Percentiles rank a stretch among this genome's conserved stretches.
Evolutionary conservation across 2,888 invertebrate species (phyloP).

Genomic region (Amphiduros pacificus): DNA sequence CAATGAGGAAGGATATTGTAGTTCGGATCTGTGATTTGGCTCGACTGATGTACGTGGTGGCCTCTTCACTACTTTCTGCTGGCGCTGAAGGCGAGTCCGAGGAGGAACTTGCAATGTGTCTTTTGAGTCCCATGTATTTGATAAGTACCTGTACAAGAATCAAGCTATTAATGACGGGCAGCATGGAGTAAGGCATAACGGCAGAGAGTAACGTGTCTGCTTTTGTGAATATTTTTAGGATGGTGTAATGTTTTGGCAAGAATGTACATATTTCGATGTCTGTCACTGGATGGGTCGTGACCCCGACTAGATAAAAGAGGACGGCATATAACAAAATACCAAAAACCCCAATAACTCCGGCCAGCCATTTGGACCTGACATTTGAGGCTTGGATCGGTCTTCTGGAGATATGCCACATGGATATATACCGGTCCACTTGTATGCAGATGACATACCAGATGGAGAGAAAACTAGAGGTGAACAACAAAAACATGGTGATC

Average conservation of each 20-base stretch:
- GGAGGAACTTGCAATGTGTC: neutral
- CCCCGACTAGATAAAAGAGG: neutral
- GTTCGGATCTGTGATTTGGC: constrained; percentile 3
- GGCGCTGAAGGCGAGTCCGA: no score
- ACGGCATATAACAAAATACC: constrained; percentile 3
- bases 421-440: constrained; percentile 9
- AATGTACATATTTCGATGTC: constrained; percentile 4
- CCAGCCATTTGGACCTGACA: neutral
- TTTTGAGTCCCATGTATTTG: constrained; percentile 6
- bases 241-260: neutral
- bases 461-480: constrained; percentile 5
- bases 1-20: constrained; percentile 1
- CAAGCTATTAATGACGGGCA: constrained; percentile 6
- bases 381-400: neutral
- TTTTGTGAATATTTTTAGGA: constrained; percentile 4
- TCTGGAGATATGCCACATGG: constrained; percentile 7
- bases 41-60: constrained; percentile 1
- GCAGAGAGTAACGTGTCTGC: constrained; percentile 7
- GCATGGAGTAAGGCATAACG: constrained; percentile 9
- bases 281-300: constrained; percentile 1
- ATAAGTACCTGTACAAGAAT: constrained; percentile 8
- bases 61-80: no score
- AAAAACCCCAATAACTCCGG: constrained; percentile 1
- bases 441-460: constrained; percentile 9
- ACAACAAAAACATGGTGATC: constrained; percentile 8